A percentile compares a stretch with the other conserved stretches of the same genome.
phyloP scores from a whole-genome alignment of 2,888 invertebrate species.

The Opisthograptis luteolata region DNA sequence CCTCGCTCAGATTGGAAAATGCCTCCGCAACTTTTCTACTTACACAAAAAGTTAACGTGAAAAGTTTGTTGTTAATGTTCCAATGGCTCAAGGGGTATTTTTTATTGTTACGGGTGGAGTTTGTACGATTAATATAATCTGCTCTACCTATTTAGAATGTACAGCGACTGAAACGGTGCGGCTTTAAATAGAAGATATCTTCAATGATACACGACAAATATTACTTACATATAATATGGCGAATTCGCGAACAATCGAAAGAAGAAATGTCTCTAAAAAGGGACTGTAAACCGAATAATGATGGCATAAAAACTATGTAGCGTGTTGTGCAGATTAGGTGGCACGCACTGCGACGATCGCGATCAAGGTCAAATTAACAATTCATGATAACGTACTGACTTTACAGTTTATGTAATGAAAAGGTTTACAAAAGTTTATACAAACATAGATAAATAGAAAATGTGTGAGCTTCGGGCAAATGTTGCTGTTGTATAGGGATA shows the following conservation, averaged over 20 bases:
- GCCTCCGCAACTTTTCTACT: slow-evolving; percentile 73
- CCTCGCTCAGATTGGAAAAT: slow-evolving; percentile 73
- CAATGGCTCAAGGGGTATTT: slow-evolving; percentile 64
- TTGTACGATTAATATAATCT: slow-evolving; percentile 34
- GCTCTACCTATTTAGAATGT: slow-evolving; percentile 21
- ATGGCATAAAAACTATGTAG: slow-evolving; percentile 30
- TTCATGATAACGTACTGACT: slow-evolving; percentile 26
- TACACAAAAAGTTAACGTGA: slow-evolving; percentile 74
- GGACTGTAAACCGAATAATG: slow-evolving; percentile 32
- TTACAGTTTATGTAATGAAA: slow-evolving; percentile 35
- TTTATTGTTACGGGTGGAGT: slow-evolving; percentile 54
- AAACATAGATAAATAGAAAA: slow-evolving; percentile 68
- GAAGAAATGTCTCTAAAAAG: slow-evolving; percentile 29
- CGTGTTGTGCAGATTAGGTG: slow-evolving; percentile 29
- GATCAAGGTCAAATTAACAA: slow-evolving; percentile 33
- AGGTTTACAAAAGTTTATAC: slow-evolving; percentile 68
- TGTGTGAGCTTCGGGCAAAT: slow-evolving; percentile 66
- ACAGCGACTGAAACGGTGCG: neutral
- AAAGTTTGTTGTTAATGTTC: slow-evolving; percentile 65
- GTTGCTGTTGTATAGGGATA: slow-evolving; percentile 66
- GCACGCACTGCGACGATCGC: slow-evolving; percentile 33
- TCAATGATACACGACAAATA: slow-evolving; percentile 12
- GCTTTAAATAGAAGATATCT: neutral
- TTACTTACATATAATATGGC: slow-evolving; percentile 20
- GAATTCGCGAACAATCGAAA: slow-evolving; percentile 19